Conservation (phyloP, 1,140 invertebrate genomes). For the Archivesica marissinica region DNA sequence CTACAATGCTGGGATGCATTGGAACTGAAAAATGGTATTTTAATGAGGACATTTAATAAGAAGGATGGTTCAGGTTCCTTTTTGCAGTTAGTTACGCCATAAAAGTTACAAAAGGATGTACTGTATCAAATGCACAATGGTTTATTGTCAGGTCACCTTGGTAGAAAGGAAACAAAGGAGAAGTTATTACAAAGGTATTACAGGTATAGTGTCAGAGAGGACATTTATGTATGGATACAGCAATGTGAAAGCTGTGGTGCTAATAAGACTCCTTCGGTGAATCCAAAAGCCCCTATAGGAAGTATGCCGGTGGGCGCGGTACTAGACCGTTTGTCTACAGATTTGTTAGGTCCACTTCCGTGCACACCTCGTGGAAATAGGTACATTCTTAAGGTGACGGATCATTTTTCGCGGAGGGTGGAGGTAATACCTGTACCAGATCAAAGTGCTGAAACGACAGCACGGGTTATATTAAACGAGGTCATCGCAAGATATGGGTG, state of each 20-base stretch:
- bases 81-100: not conserved
- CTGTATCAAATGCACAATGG: constrained; percentile 24
- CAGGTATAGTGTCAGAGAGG: constrained; percentile 37
- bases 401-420: constrained; percentile 71
- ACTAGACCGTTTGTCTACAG: constrained; percentile 46
- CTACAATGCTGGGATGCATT: not conserved
- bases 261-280: not conserved
- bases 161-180: constrained; percentile 19
- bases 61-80: not conserved
- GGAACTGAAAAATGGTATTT: not conserved
- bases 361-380: constrained; percentile 56
- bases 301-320: not conserved
- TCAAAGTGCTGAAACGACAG: constrained; percentile 73
- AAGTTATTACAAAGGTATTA: constrained; percentile 30
- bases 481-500: constrained; percentile 79
- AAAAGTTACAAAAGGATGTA: not conserved
- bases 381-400: constrained; percentile 70
- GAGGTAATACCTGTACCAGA: constrained; percentile 69
- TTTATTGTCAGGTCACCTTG: constrained; percentile 13
- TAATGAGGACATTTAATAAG: not conserved
- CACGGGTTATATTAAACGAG: constrained; percentile 76
- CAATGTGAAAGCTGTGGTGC: not conserved
- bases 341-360: constrained; percentile 39
- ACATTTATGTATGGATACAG: not conserved
- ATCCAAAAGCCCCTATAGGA: constrained; percentile 11